Evolutionary conservation across 2,113 vertebrate genomes (phyloP), one percentile per base, ranked within the genome.

Genomic region (Chunga burmeisteri): DNA sequence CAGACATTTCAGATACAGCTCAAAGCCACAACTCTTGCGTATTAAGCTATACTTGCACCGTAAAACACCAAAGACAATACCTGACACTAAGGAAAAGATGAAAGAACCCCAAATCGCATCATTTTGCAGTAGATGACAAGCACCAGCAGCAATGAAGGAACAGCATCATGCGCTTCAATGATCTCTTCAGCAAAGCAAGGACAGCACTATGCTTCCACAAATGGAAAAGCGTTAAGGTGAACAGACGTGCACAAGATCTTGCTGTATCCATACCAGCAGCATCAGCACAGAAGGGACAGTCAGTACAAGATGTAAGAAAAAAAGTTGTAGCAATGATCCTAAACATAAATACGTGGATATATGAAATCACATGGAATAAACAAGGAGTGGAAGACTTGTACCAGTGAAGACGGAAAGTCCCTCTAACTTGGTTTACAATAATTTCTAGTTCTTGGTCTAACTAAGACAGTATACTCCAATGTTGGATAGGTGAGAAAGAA

Each of bases 161-260:
- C 49, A 46, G 32, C 72, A 81, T 6, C 10, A 1, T 0, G 1
- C 72, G 36, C 81, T 68, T 16, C 5, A 2, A 46, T 4, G 1
- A 47, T 25, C 52, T 52, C 32, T 74, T 61, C 79, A 27, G 62
- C 38, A 86, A 49, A 88, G 40, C 58, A 44, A 55, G 63, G 79
- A 42, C 40, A 70, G 46, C 59, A 29, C 83, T 9, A 15, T 16
- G 4, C 70, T 20, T 62, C 44, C 68, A 53, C 68, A 62, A 46
- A 38, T 3, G 18, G 40, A 81, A 83, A 52, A 20, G 26, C 4
- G 16, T 47, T 13, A 21, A 27, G 25, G 58, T 22, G 36, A 90
- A 30, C 15, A 82, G 81, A 63, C 44, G 16, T 4, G 29, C 81
- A n/a, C 15, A 18, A 49, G 46, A 15, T 75, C 55, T 68, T 63